Base-by-base conservation (phyloP, 30 jellyfish, hydroid and myxozoan genomes). In the Nemopilema nomurai region DNA sequence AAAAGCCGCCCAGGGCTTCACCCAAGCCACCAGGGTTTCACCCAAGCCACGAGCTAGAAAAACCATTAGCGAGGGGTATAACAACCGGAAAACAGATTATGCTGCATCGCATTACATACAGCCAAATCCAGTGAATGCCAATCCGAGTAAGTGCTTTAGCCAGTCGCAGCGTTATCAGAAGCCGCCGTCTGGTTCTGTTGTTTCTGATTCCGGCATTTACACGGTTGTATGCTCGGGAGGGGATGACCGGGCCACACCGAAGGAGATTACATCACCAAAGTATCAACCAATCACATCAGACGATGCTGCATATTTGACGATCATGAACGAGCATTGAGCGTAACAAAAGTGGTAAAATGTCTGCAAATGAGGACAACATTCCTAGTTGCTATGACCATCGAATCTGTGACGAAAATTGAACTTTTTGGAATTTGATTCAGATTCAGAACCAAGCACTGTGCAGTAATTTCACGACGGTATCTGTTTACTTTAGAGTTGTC, bases 281-380 rank as follows among this genome's bases (percentile, higher is more conserved):
- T 73, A 73, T 26, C 68, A 73, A 24, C 83, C 83, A 73, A 73
- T 73, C 70, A 73, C 70, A 73, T 73, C 83, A 31, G 83, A 73
- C 49, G 70, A 73, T 22, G 83, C 25, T 9, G 53, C 64, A n/a
- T 73, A 73, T 73, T 49, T 73, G 32, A 69, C 83, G 16, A 73
- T 73, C 31, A 73, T 73, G 70, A 73, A 41, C 16, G 51, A n/a
- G 18, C 26, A 41, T 41, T 41, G 13, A 13, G 13, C 57, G 13
- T 6, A 41, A 6, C 13, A 13, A 41, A 6, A 41, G 6, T 41
- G 57, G 57, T 3, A 41, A 6, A 41, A n/a, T n/a, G n/a, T n/a
- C n/a, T n/a, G n/a, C n/a, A 3, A 41, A 41, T 41, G 57, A 13
- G 13, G 57, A 41, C 6, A 41, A 41, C 57, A 41, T 41, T 41